Conservation (phyloP, 2,797 vertebrate genomes). For the Thripadectes ignobilis region DNA sequence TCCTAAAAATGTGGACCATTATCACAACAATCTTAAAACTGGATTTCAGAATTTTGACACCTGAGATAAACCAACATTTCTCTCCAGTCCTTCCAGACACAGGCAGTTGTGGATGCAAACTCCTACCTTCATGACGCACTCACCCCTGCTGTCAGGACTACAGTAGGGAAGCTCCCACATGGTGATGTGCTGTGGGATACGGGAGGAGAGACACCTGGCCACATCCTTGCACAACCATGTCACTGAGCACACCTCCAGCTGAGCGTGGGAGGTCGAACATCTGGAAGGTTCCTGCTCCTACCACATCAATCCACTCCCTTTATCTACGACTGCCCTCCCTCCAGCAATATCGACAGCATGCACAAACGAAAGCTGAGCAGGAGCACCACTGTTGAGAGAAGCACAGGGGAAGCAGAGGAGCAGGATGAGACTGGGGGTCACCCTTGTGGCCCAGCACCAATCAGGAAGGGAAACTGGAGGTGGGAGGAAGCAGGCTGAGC, state of each 20-base stretch:
- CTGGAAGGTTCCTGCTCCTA: background rate
- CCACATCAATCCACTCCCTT: accelerated
- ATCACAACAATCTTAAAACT: background rate
- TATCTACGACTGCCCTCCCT: background rate
- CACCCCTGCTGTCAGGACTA: background rate
- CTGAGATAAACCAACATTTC: background rate
- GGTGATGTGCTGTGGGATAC: accelerated
- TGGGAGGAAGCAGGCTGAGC: background rate
- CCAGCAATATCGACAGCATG: background rate
- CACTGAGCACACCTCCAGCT: accelerated
- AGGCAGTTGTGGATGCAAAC: background rate
- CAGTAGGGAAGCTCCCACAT: accelerated
- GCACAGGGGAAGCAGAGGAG: background rate
- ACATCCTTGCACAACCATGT: accelerated
- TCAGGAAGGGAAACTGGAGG: background rate
- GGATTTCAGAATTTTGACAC: background rate
- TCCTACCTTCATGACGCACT: accelerated
- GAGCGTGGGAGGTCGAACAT: accelerated
- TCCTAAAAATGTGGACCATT: background rate
- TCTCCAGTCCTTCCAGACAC: background rate
- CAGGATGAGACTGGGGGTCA: background rate
- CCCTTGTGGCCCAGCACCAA: background rate
- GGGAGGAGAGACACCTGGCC: background rate
- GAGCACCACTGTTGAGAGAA: background rate
- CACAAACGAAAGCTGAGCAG: background rate